Base-by-base conservation (phyloP, 1,140 invertebrate species). In the Battus philenor region DNA sequence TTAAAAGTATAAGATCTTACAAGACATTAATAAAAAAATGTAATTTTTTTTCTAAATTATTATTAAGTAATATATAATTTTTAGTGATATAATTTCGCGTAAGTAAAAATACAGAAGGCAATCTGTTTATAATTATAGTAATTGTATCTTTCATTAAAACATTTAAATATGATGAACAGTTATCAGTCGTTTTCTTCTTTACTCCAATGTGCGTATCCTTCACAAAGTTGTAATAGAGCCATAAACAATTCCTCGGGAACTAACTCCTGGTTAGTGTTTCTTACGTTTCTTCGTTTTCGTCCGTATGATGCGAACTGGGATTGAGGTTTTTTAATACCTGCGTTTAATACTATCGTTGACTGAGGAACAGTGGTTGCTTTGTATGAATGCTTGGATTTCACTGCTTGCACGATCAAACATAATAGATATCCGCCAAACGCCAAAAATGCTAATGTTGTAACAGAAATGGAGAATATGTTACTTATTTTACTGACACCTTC, bases 391-490 rank as follows among this genome's bases (percentile, higher is more conserved):
- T 79, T 82, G 87, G 75, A 86, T 59, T 89, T 91, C 4, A 93
- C 88, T 0, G 91, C 90, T 48, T 90, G 89, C 2, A 93, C 90
- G 22, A 94, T 90, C 1, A 94, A 75, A 59, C 91, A 92, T 0
- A 94, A 65, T 6, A 94, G 71, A 68, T 94, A 94, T 4, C 93
- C 93, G 5, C 92, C 93, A 55, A 94, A 94, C 0, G 93, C 93
- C 1, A 94, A 67, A 70, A 94, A 94, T 0, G 93, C 90, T 8
- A 94, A 70, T 0, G 92, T 89, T 0, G 93, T 93, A 2, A 94
- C 86, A 0, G 92, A 90, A 11, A 92, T 79, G 32, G 93, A 90
- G 57, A 94, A 92, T 54, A 92, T 88, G 63, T 89, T 91, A 36
- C 89, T 91, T 46, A 91, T 64, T 76, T 88, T 90, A 46, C 69